phyloP scores from a whole-genome alignment of 1,140 invertebrate genomes.

The Caligus rogercresseyi region DNA sequence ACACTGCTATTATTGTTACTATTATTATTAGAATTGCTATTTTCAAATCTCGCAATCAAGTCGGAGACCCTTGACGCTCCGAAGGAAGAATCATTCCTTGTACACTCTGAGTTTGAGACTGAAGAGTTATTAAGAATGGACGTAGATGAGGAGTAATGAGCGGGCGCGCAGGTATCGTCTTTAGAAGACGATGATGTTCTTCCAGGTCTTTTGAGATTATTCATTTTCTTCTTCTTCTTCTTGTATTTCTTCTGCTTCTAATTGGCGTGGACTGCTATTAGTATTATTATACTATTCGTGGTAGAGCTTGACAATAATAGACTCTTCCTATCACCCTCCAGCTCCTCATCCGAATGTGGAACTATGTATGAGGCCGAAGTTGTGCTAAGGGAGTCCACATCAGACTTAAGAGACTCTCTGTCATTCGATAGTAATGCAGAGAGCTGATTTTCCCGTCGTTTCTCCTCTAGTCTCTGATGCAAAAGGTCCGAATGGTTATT shows the following conservation, averaged over 20 bases:
- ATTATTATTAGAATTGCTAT: background rate
- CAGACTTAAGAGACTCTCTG: background rate
- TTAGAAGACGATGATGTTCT: background rate
- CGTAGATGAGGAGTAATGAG: background rate
- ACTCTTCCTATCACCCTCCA: background rate
- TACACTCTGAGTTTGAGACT: background rate
- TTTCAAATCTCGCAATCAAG: conserved; percentile 9
- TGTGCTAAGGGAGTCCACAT: conserved; percentile 1
- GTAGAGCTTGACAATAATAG: background rate
- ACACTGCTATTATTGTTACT: background rate
- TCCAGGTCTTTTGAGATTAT: background rate
- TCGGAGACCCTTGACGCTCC: conserved; percentile 1
- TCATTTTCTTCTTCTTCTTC: background rate
- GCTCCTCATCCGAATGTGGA: background rate
- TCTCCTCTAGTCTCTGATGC: background rate
- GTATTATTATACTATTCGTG: too few relatives aligned
- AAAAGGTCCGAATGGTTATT: background rate
- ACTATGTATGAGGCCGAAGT: conserved; percentile 3
- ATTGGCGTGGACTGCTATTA: background rate
- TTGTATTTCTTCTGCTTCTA: background rate
- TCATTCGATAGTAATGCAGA: background rate
- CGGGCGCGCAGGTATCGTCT: conserved; percentile 2
- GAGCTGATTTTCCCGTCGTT: background rate
- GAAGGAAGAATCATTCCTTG: background rate
- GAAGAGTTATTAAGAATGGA: background rate